phyloP scores from a whole-genome alignment of 2,888 invertebrate genomes.

The Temnothorax rugatulus region DNA sequence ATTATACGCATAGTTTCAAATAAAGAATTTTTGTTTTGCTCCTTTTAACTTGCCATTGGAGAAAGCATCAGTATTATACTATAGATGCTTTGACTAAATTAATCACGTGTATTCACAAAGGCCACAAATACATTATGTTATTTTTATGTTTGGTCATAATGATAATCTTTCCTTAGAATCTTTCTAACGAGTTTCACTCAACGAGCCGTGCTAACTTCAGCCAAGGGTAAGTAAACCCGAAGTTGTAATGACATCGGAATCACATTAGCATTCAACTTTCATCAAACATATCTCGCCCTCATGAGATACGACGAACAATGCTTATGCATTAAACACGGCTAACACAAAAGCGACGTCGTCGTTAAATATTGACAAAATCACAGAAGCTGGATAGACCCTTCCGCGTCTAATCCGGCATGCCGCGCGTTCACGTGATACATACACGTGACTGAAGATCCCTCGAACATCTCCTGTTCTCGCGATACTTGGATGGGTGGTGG shows the following conservation, averaged over 20 bases:
- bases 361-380: conserved; percentile 50
- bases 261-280: conserved; percentile 50
- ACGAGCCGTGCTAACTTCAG: background rate
- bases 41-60: background rate
- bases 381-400: conserved; percentile 29
- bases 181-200: background rate
- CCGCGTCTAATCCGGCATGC: conserved; percentile 63
- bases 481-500: conserved; percentile 50
- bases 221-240: background rate
- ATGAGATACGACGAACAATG: background rate
- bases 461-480: conserved; percentile 46
- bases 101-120: conserved; percentile 7
- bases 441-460: conserved; percentile 44
- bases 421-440: conserved; percentile 50
- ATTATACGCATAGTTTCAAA: background rate
- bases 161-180: background rate
- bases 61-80: background rate
- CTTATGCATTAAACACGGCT: background rate
- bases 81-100: background rate
- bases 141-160: background rate
- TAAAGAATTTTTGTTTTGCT: background rate
- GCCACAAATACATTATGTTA: background rate
- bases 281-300: conserved; percentile 17
- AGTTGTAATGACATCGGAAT: conserved; percentile 36
- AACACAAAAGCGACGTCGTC: conserved; percentile 20